Conservation (phyloP, 1,140 invertebrate species). For the Ladona fulva region DNA sequence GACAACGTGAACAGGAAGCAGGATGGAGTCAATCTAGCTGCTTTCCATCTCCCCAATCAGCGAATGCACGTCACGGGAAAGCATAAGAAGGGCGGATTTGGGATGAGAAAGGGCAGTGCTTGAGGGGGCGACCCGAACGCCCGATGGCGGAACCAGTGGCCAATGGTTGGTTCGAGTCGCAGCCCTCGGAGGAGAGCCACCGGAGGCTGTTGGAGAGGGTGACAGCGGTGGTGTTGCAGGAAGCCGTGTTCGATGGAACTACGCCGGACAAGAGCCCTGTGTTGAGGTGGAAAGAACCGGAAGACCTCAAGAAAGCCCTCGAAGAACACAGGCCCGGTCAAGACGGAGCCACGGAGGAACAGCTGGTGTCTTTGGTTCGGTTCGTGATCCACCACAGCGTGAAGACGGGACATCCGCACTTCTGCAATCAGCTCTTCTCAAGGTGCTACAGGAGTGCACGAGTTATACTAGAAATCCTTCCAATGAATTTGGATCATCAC, state of each 20-base stretch:
- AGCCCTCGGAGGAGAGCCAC: conserved; percentile 31
- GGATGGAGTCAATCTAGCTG: background rate
- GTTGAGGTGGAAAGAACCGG: conserved; percentile 32
- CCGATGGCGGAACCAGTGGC: background rate
- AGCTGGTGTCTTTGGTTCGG: conserved; percentile 33
- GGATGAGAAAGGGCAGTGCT: background rate
- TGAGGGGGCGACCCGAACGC: too few species aligned
- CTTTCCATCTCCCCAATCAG: too few species aligned
- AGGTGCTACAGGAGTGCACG: conserved; percentile 31
- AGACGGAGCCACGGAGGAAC: conserved; percentile 31
- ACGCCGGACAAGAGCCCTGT: conserved; percentile 32
- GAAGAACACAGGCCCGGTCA: conserved; percentile 28
- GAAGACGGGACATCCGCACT: conserved; percentile 44
- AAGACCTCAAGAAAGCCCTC: conserved; percentile 32
- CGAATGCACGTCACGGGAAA: too few species aligned
- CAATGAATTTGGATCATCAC: too few species aligned
- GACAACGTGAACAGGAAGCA: background rate
- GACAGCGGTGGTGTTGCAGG: conserved; percentile 31
- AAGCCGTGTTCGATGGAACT: conserved; percentile 32
- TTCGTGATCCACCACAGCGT: conserved; percentile 41
- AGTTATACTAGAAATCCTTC: too few species aligned
- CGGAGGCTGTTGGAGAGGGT: conserved; percentile 33
- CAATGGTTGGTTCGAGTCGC: conserved; percentile 21
- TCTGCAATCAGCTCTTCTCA: conserved; percentile 43
- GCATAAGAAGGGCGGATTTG: too few species aligned